Evolutionary conservation across 2,888 invertebrate genomes (phyloP).

Genomic region (Ophion ellenae): DNA sequence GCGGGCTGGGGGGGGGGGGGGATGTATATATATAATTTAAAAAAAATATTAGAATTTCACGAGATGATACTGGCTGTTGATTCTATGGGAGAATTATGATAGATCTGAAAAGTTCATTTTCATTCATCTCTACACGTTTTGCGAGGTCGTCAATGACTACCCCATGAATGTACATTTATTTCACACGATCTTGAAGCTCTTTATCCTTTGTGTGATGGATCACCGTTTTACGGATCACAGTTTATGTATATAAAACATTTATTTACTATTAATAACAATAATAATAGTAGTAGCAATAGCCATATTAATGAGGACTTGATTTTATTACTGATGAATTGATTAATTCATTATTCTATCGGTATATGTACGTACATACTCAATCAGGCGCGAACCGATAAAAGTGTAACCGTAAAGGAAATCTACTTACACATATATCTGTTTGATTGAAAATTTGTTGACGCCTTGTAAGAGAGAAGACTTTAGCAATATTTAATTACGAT

Average conservation of each 20-base stretch:
- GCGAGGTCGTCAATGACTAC: constrained; percentile 6
- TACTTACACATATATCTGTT: background rate
- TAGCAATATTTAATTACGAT: constrained; percentile 69
- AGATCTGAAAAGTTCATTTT: constrained; percentile 26
- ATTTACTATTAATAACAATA: constrained; percentile 19
- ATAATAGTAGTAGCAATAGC: constrained; percentile 36
- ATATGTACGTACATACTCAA: constrained; percentile 20
- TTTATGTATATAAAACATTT: background rate
- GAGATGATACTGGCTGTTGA: constrained; percentile 78
- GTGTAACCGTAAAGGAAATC: constrained; percentile 35
- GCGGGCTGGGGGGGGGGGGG: too few relatives aligned
- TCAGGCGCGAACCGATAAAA: constrained; percentile 14
- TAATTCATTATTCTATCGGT: background rate
- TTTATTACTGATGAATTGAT: background rate
- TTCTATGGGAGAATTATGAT: constrained; percentile 62
- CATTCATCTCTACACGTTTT: constrained; percentile 24
- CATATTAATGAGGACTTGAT: constrained; percentile 1
- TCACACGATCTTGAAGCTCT: background rate
- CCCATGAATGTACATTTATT: constrained; percentile 16
- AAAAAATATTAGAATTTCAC: constrained; percentile 75
- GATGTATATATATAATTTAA: constrained; percentile 70
- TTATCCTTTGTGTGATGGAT: constrained; percentile 31
- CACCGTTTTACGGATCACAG: background rate
- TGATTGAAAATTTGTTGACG: constrained; percentile 77
- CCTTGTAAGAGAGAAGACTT: constrained; percentile 61